Evolutionary conservation across 37 sponge, comb jelly and placozoan genomes (phyloP), one percentile per base, ranked within the genome.

Genomic region (Geodia barretti): DNA sequence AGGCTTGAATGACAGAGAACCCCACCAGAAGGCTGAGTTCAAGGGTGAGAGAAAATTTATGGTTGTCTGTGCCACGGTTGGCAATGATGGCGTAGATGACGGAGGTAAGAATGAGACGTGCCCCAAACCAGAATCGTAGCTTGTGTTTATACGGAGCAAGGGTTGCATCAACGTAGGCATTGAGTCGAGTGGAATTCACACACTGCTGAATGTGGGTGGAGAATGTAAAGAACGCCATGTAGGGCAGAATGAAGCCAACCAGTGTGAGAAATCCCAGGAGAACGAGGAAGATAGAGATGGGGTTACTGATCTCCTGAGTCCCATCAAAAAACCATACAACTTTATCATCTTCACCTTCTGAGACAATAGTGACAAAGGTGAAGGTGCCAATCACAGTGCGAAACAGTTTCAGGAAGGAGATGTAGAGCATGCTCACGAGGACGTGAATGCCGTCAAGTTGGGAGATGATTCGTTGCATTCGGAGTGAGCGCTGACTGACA

Each of bases 111-210:
- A 76, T 1, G 1, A 83, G 62, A 21, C 87, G 38, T 29, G 79
- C 3, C 35, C 80, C 87, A 86, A 86, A 73, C 87, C 87, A 86
- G 66, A 36, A 64, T 41, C 80, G 80, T 23, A 37, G 79, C 17
- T 64, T 62, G 87, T 79, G 75, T 34, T 79, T 79, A 67, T 72
- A 86, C 20, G 80, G 87, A 41, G 68, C 87, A 54, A 25, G 36
- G 67, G 73, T 64, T 23, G 75, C 79, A 43, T 86, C 87, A 25
- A 79, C 2, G 3, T 79, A 9, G 3, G 87, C 80, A 26, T 73
- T 72, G 38, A 86, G 39, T 36, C 66, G 41, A 39, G 4, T 41
- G 5, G 9, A 31, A 19, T 30, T 42, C 11, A 31, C 62, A n/a
- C 64, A 42, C 59, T 42, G 40, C 38, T 69, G 63, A 1, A 86